phyloP scores from a whole-genome alignment of 2,888 invertebrate species.

The Drosophila mimica region DNA sequence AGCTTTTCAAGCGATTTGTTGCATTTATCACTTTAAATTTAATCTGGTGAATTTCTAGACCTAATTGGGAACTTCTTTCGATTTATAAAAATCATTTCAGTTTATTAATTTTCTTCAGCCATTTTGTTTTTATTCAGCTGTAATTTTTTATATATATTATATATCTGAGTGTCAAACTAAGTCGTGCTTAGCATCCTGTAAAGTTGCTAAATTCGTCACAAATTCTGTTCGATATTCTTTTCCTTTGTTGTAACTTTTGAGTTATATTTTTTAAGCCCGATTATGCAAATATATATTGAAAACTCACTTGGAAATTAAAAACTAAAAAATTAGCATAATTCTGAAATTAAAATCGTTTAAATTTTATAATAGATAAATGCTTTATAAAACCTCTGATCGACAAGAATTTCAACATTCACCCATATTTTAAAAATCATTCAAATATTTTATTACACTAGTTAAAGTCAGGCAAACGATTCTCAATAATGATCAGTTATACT shows the following conservation, averaged over 20 bases:
- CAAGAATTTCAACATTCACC: neutral
- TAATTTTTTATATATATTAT: neutral
- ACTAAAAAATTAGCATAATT: neutral
- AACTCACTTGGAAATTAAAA: neutral
- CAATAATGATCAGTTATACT: neutral
- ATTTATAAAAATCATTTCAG: neutral
- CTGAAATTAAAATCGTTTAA: neutral
- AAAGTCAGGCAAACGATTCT: neutral
- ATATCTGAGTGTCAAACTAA: neutral
- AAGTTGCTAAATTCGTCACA: neutral
- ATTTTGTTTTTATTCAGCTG: neutral
- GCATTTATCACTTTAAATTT: neutral
- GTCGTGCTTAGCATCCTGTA: neutral
- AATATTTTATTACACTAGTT: too few relatives aligned
- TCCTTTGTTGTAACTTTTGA: neutral
- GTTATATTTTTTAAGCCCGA: neutral
- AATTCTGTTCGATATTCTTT: neutral
- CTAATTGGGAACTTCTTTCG: neutral
- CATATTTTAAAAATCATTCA: neutral
- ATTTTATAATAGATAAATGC: neutral
- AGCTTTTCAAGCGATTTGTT: too few relatives aligned
- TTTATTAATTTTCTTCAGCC: neutral
- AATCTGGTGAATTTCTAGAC: neutral
- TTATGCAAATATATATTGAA: fast-evolving
- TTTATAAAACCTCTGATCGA: neutral